Percentiles rank a stretch among this genome's conserved stretches.
Conservation (phyloP, 2,113 vertebrate genomes). For the Synchiropus splendidus region DNA sequence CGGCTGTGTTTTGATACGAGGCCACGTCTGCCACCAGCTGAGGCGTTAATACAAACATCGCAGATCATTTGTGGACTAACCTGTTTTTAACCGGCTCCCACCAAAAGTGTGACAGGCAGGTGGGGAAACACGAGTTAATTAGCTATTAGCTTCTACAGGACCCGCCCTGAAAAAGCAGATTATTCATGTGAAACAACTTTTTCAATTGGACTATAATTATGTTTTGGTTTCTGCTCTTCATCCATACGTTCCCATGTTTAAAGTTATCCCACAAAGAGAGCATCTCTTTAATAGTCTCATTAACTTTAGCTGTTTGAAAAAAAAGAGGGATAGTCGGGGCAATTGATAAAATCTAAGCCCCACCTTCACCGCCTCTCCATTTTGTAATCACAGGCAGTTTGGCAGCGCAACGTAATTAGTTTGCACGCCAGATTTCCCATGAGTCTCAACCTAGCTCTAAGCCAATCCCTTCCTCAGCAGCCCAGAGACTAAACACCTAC, state of each 20-base stretch:
- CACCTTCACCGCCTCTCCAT: constrained; percentile 53
- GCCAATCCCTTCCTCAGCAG: constrained; percentile 55
- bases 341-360: constrained; percentile 60
- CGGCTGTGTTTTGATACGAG: constrained; percentile 50
- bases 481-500: constrained; percentile 70
- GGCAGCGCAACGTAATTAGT: constrained; percentile 62
- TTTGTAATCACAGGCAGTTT: constrained; percentile 63
- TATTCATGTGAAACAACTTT: neutral
- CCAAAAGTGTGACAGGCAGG: constrained; percentile 70
- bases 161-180: constrained; percentile 24
- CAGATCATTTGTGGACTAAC: constrained; percentile 72
- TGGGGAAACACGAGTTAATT: constrained; percentile 69
- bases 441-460: constrained; percentile 60
- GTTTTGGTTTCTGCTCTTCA: neutral
- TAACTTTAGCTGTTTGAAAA: constrained; percentile 39
- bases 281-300: constrained; percentile 44
- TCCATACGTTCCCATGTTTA: neutral
- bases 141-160: constrained; percentile 56
- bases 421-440: constrained; percentile 69
- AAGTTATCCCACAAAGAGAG: constrained; percentile 31
- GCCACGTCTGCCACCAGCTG: constrained; percentile 69
- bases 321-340: constrained; percentile 41
- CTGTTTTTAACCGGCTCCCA: constrained; percentile 63
- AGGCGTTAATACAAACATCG: constrained; percentile 76
- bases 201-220: neutral